A percentile compares a stretch with the other conserved stretches of the same genome.
These are phyloP conservation scores for Stratiomys singularior DNA, from an alignment of 2,888 invertebrate genomes.

Conservation along the genomic window DNA sequence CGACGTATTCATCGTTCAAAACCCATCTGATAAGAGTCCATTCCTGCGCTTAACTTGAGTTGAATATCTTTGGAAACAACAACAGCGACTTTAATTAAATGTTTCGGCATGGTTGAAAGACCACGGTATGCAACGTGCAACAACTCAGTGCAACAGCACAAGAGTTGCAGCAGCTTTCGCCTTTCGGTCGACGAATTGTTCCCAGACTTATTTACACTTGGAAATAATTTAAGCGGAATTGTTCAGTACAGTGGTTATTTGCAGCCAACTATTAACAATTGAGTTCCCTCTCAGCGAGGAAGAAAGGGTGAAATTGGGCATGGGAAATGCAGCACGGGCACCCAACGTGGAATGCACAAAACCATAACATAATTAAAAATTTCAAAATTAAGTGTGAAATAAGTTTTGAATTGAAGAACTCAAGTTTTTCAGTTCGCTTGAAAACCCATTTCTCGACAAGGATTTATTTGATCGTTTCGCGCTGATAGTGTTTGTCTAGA, in stretches of 20 bases:
- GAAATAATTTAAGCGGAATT: slow-evolving; percentile 43
- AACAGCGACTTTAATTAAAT: slow-evolving; percentile 38
- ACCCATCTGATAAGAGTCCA: slow-evolving; percentile 4
- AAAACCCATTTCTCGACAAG: no score
- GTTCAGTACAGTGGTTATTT: slow-evolving; percentile 31
- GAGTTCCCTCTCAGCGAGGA: background rate
- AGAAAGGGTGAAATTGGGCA: background rate
- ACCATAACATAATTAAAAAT: background rate
- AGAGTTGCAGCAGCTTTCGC: slow-evolving; percentile 7
- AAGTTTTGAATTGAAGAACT: slow-evolving; percentile 1
- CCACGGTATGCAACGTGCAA: slow-evolving; percentile 11
- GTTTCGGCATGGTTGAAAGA: slow-evolving; percentile 40
- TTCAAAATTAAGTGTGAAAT: slow-evolving; percentile 3
- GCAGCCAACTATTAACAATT: slow-evolving; percentile 43
- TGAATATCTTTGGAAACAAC: slow-evolving; percentile 5
- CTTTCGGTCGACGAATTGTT: slow-evolving; percentile 41
- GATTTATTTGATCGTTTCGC: no score
- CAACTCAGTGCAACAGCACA: background rate
- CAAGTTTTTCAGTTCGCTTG: no score
- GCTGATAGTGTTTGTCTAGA: no score
- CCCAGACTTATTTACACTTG: slow-evolving; percentile 41
- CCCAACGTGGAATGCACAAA: slow-evolving; percentile 7
- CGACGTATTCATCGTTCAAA: background rate
- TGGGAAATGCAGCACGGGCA: background rate
- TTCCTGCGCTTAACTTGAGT: background rate